Percentiles rank a stretch among this genome's conserved stretches.
Conservation (phyloP, 2,888 invertebrate genomes). For the Reticulitermes lucifugus region DNA sequence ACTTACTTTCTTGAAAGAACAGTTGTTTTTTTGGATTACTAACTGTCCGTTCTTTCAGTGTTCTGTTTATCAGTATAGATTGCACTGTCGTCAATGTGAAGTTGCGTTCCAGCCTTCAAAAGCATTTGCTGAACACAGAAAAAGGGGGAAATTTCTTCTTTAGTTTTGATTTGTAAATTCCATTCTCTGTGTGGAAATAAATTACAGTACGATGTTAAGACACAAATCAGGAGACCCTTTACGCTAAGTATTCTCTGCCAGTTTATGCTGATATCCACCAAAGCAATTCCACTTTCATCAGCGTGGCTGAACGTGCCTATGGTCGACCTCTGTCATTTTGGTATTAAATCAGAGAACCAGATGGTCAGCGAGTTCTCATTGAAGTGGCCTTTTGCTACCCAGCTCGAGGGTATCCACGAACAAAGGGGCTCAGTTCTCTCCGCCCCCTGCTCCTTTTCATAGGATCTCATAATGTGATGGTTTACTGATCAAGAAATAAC, state of each 20-base stretch:
- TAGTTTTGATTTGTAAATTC: not conserved
- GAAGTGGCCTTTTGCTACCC: constrained; percentile 15
- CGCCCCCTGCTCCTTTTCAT: not conserved
- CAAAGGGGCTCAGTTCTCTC: not conserved
- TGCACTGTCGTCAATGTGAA: not conserved
- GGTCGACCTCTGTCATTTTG: constrained; percentile 11
- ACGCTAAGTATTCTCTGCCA: not conserved
- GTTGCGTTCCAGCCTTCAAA: not conserved
- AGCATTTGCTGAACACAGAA: not conserved
- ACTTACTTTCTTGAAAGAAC: too few relatives aligned
- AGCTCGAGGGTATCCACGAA: constrained; percentile 7
- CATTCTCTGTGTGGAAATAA: constrained; percentile 2
- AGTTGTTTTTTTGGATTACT: too few relatives aligned
- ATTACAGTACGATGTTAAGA: not conserved
- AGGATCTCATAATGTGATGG: not conserved
- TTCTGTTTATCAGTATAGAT: too few relatives aligned
- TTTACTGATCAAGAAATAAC: constrained; percentile 14
- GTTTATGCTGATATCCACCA: not conserved
- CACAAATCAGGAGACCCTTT: not conserved
- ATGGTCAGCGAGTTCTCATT: constrained; percentile 23
- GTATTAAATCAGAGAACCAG: constrained; percentile 22
- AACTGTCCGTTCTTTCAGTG: too few relatives aligned
- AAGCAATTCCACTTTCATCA: constrained; percentile 23
- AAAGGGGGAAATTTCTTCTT: not conserved
- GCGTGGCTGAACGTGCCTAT: constrained; percentile 1